Base-by-base conservation (phyloP, 1,140 invertebrate species). In the Cyclargus thomasi region DNA sequence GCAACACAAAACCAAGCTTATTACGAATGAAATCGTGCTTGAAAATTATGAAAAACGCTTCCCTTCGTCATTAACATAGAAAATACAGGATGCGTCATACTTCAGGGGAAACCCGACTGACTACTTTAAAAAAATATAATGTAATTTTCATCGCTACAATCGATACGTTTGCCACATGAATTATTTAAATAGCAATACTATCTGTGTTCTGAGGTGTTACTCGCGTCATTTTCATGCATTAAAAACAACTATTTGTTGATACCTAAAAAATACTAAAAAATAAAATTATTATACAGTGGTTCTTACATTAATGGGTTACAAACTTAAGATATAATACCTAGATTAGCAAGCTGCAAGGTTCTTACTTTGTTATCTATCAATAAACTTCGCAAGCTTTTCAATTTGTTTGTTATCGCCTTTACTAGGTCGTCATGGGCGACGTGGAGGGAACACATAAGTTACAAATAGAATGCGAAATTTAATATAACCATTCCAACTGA, bases 401-500 rank as follows among this genome's bases (percentile, higher is more conserved):
- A 35, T 35, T 35, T 3, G 36, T 39, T 11, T 1, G 36, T 39
- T 6, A 11, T 39, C 4, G 36, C 36, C 23, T 6, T n/a, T 29
- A 29, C 8, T 29, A 0, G 29, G 5, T 8, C 29, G 8, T 29
- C 29, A 8, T 29, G 4, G 29, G 5, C 29, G 5, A 29, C 1
- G 4, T 29, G 29, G 2, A 29, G 29, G 8, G 1, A 29, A 29
- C 29, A 29, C 29, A 29, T 1, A 23, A 29, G 8, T 47, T 47
- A 47, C 39, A 47, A 47, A 47, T 47, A 47, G 39, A 47, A 47
- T 47, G 39, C 14, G 39, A 47, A 47, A 47, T 47, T 47, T 47
- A 47, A 47, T 47, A 14, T 47, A 11, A 16, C 39, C 14, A 47
- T 47, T 11, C 39, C 39, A 47, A 47, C 39, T 47, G 39, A 47